Evolutionary conservation across 2,797 vertebrate genomes (phyloP).

Genomic region (Macrochelys suwanniensis): DNA sequence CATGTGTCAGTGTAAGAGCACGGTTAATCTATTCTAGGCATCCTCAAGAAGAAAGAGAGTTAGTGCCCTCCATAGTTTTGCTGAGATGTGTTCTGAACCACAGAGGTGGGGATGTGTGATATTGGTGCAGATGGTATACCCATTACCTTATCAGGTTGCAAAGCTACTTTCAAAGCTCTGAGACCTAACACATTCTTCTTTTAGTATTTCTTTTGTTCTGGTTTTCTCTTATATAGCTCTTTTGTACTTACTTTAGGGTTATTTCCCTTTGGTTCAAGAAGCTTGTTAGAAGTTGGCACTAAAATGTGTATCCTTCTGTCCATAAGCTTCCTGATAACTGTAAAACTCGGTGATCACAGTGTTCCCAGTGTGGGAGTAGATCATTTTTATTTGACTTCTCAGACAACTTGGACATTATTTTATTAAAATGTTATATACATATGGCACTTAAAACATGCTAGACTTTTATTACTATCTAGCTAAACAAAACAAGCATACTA

Average conservation of each 20-base stretch:
- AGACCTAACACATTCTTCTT: background rate
- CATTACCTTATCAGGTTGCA: background rate
- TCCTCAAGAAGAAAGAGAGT: background rate
- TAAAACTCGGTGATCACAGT: background rate
- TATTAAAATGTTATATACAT: background rate
- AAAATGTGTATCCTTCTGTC: background rate
- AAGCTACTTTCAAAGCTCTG: background rate
- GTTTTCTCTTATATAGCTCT: background rate
- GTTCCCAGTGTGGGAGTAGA: background rate
- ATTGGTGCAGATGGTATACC: background rate
- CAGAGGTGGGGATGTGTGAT: background rate
- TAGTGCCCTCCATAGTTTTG: background rate
- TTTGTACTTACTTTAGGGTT: background rate
- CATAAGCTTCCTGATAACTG: background rate
- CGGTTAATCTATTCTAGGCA: background rate
- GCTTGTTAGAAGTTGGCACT: background rate
- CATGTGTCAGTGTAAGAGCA: background rate
- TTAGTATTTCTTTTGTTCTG: background rate
- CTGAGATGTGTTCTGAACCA: background rate
- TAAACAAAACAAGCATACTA: constrained; percentile 35
- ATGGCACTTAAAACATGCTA: background rate
- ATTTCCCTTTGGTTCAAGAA: background rate
- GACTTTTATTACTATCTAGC: background rate
- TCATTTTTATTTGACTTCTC: background rate
- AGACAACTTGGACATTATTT: background rate